Evolutionary conservation across 2,888 invertebrate species (phyloP).

Genomic region (Tholera decimalis): DNA sequence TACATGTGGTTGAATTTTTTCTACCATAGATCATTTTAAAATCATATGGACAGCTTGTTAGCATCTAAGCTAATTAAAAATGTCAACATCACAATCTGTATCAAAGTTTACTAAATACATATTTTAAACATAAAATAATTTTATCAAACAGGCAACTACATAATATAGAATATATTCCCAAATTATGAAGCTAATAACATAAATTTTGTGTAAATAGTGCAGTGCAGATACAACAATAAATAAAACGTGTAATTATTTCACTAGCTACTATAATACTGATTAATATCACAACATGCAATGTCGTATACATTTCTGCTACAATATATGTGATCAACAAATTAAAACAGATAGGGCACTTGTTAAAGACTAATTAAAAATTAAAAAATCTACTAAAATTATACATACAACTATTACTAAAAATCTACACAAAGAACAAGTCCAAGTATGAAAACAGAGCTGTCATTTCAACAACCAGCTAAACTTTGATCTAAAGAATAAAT

Average conservation of each 20-base stretch:
- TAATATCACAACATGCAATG: slow-evolving; percentile 58
- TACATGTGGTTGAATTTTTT: slow-evolving; percentile 1
- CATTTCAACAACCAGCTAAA: not conserved
- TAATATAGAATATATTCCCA: slow-evolving; percentile 52
- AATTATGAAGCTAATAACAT: slow-evolving; percentile 53
- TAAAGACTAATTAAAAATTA: not conserved
- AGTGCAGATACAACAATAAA: slow-evolving; percentile 65
- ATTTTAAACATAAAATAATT: slow-evolving; percentile 25
- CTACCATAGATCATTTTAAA: slow-evolving; percentile 3
- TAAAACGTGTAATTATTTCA: slow-evolving; percentile 43
- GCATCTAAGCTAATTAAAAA: slow-evolving; percentile 7
- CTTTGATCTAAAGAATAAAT: not conserved
- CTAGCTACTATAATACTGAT: slow-evolving; percentile 53
- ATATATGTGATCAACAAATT: slow-evolving; percentile 9
- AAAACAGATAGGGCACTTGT: slow-evolving; percentile 3
- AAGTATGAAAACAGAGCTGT: not conserved
- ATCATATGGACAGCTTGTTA: slow-evolving; percentile 10
- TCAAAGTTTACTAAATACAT: slow-evolving; percentile 34
- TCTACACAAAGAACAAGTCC: slow-evolving; percentile 4
- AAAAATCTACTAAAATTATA: not conserved
- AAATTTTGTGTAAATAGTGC: slow-evolving; percentile 66
- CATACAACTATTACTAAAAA: not conserved
- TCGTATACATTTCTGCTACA: slow-evolving; percentile 60
- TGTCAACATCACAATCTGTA: slow-evolving; percentile 12
- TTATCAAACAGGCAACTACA: slow-evolving; percentile 33